Conservation (phyloP, 2,113 vertebrate species). For the Tetrax tetrax region DNA sequence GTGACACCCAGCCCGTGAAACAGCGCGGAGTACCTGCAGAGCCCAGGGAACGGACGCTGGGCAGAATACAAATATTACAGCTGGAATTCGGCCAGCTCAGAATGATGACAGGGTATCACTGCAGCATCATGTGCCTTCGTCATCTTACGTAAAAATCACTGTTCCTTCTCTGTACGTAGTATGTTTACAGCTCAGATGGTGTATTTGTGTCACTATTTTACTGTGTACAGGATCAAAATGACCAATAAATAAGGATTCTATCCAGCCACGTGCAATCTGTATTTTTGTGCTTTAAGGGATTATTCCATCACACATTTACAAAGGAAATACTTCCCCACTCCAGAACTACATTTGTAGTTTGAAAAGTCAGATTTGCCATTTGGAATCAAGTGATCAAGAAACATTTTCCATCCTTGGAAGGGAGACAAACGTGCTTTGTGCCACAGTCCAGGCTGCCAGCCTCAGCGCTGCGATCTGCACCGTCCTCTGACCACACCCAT, state of each 20-base stretch:
- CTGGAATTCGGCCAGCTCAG: background rate
- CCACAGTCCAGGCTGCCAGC: background rate
- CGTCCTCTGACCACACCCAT: background rate
- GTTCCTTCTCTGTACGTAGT: background rate
- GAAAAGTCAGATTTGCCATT: background rate
- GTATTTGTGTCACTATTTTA: background rate
- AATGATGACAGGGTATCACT: background rate
- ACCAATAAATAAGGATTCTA: constrained; percentile 14
- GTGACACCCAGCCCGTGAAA: background rate
- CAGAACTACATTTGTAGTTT: background rate
- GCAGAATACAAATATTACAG: background rate
- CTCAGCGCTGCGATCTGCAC: background rate
- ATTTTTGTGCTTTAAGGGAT: background rate
- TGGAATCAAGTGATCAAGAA: background rate
- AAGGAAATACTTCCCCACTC: background rate
- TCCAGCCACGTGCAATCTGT: background rate
- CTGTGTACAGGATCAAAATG: background rate
- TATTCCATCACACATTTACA: background rate
- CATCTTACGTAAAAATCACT: background rate
- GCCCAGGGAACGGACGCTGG: background rate
- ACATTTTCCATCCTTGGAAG: background rate
- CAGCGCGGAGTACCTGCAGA: background rate
- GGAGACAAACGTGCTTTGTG: background rate
- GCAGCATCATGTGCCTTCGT: background rate
- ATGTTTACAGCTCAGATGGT: background rate